Base-by-base conservation (phyloP, 2,888 invertebrate genomes). In the Tiliacea aurago region DNA sequence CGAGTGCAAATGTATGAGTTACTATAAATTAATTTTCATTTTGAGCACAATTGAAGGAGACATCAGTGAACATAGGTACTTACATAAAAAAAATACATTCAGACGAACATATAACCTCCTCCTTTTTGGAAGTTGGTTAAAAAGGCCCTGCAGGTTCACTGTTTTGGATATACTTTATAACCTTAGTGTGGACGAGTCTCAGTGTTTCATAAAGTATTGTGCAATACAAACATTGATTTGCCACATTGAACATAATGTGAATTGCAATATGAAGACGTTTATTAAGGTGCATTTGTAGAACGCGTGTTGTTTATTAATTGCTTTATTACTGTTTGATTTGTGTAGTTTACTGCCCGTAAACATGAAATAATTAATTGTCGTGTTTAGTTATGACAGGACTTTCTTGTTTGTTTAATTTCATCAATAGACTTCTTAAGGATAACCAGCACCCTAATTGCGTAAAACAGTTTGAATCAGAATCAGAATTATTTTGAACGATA, bases 211-310 rank as follows among this genome's bases (percentile, higher is more conserved):
- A 66, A 75, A 63, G 7, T 4, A 77, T 70, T 62, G 23, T 61
- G 58, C 20, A 71, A 76, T 55, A 51, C 23, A 53, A 59, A 73
- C 23, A 47, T 82, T 61, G 33, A 62, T 67, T 37, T 73, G n/a
- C 63, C 13, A 59, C 28, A 67, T 37, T 78, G 61, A 59, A 67
- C 43, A 49, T 33, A 56, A 28, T 77, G 53, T 47, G 33, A 43
- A 20, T 62, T 66, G 56, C 41, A 63, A 69, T 47, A 56, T 49
- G 69, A 28, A 55, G n/a, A 51, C 43, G 18, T 53, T 47, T 51
- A 64, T 56, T 49, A 49, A 49, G 43, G 28, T n/a, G 33, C 33
- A 45, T 66, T 62, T 66, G 41, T 77, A 47, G 58, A 33, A 53
- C 53, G 33, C 47, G 23, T 61, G 41, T 70, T 71, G 47, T 23